Evolutionary conservation across 2,113 vertebrate genomes (phyloP).

Genomic region (Capricornis sumatraensis): DNA sequence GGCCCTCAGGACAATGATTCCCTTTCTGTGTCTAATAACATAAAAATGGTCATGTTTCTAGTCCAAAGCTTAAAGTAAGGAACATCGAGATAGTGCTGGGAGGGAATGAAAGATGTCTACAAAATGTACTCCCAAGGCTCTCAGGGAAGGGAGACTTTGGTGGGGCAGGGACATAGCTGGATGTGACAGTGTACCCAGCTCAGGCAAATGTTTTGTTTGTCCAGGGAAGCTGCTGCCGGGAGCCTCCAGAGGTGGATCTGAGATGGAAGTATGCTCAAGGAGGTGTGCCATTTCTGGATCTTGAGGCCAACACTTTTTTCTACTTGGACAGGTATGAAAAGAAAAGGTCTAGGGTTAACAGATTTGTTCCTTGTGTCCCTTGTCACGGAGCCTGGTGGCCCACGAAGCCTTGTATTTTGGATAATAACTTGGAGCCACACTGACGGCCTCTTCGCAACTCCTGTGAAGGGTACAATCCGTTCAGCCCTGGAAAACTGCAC

Average conservation of each 20-base stretch:
- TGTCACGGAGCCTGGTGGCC: not conserved
- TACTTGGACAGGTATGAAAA: not conserved
- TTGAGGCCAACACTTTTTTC: not conserved
- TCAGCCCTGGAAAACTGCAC: not conserved
- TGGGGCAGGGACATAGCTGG: not conserved
- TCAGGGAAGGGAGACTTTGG: not conserved
- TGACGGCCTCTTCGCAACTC: not conserved
- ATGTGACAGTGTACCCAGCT: not conserved
- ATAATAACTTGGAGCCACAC: not conserved
- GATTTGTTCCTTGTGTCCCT: not conserved
- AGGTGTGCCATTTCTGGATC: not conserved
- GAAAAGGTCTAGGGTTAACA: not conserved
- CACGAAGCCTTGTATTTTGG: not conserved
- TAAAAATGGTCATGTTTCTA: not conserved
- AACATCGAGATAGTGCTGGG: accelerated
- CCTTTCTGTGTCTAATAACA: not conserved
- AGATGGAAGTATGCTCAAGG: not conserved
- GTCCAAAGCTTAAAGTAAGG: not conserved
- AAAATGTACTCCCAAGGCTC: not conserved
- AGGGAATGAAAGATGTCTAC: not conserved
- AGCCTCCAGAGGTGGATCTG: not conserved
- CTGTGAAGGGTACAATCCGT: constrained; percentile 16
- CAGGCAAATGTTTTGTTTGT: not conserved
- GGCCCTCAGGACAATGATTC: not conserved
- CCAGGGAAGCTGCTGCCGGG: not conserved